A percentile compares a stretch with the other conserved stretches of the same genome.
phyloP scores from a whole-genome alignment of 53 echinoderm and acorn worm species.

The Henricia sp. region DNA sequence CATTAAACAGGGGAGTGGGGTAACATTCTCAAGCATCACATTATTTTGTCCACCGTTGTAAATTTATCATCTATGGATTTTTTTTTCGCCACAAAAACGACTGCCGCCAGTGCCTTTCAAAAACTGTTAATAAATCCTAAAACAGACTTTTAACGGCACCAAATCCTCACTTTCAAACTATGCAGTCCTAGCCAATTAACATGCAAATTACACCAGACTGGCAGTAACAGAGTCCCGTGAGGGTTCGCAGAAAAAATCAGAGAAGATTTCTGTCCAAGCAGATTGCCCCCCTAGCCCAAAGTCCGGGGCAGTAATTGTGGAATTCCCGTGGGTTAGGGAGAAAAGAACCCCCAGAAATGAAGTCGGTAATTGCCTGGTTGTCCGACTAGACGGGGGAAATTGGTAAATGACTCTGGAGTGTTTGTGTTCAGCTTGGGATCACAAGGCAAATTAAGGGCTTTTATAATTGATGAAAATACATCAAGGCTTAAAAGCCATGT shows the following conservation, averaged over 20 bases:
- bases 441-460: background rate
- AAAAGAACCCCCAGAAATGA: background rate
- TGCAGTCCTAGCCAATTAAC: conserved; percentile 37
- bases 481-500: no score
- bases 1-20: no score
- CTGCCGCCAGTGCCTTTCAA: background rate
- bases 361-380: conserved; percentile 22
- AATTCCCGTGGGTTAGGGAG: conserved; percentile 10
- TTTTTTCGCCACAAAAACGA: no score
- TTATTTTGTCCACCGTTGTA: no score
- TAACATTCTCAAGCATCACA: no score
- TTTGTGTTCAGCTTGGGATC: background rate
- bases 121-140: conserved; percentile 39
- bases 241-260: background rate
- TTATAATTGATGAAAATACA: no score
- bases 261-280: background rate
- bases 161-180: conserved; percentile 35
- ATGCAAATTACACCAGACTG: conserved; percentile 33
- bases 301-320: conserved; percentile 23
- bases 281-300: conserved; percentile 1
- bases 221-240: background rate
- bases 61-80: no score
- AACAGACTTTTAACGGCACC: background rate
- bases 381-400: background rate
- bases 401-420: conserved; percentile 9